A percentile compares a stretch with the other conserved stretches of the same genome.
phyloP scores from a whole-genome alignment of 1,140 invertebrate genomes.

The Drosophila chauvacae region DNA sequence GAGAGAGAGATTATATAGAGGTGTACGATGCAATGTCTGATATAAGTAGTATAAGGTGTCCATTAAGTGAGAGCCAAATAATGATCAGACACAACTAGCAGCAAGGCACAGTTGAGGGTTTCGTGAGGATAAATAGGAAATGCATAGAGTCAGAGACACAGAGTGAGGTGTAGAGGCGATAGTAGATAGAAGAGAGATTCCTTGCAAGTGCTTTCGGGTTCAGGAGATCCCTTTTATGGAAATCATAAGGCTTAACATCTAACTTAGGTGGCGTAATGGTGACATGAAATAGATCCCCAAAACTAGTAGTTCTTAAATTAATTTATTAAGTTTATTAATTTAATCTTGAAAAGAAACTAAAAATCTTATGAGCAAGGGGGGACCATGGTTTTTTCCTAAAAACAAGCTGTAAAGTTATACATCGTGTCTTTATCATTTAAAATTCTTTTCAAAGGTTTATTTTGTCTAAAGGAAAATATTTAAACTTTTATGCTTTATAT shows the following conservation, averaged over 20 bases:
- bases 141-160: conserved; percentile 32
- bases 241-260: background rate
- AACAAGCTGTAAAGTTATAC: too few species aligned
- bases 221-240: background rate
- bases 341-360: background rate
- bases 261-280: background rate
- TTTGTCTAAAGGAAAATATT: background rate
- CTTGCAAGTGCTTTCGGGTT: conserved; percentile 1
- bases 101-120: conserved; percentile 46
- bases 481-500: too few species aligned
- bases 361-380: too few species aligned
- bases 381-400: too few species aligned
- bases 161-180: conserved; percentile 9
- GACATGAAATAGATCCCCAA: background rate
- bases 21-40: conserved; percentile 35
- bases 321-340: background rate
- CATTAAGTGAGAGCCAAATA: conserved; percentile 16
- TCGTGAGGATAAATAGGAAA: conserved; percentile 26
- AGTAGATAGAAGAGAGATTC: conserved; percentile 15
- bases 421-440: too few species aligned
- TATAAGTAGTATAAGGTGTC: conserved; percentile 13
- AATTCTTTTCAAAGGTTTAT: too few species aligned
- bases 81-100: conserved; percentile 51
- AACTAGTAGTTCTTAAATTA: background rate
- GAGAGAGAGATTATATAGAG: conserved; percentile 32